Conservation (phyloP, 1,140 invertebrate species). For the Ectropis grisescens region DNA sequence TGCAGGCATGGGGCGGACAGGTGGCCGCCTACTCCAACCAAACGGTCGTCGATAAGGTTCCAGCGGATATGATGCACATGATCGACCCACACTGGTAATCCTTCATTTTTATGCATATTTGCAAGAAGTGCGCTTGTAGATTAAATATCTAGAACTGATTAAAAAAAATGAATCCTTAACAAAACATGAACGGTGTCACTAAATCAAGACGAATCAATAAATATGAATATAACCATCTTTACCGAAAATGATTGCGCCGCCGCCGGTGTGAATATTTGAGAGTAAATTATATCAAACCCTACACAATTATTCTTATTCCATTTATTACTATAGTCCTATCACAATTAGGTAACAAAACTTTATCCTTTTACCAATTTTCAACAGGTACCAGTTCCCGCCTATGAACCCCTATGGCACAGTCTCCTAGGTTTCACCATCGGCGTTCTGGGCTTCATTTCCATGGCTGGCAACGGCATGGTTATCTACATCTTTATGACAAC, state of each 20-base stretch:
- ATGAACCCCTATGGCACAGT: slow-evolving; percentile 77
- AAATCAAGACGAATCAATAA: too few species aligned
- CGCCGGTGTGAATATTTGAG: too few species aligned
- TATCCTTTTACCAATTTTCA: slow-evolving; percentile 4
- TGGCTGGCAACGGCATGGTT: slow-evolving; percentile 87
- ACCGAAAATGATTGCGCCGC: too few species aligned
- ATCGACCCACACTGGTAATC: slow-evolving; percentile 73
- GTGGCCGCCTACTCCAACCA: slow-evolving; percentile 59
- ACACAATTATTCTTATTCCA: too few species aligned
- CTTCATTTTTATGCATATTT: background rate
- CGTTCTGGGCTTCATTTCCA: slow-evolving; percentile 74
- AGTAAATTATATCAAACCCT: too few species aligned
- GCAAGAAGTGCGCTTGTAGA: too few species aligned
- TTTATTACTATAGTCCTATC: too few species aligned
- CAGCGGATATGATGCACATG: slow-evolving; percentile 73
- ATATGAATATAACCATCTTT: too few species aligned
- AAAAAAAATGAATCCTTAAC: too few species aligned
- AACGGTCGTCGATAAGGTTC: slow-evolving; percentile 69
- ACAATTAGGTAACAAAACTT: too few species aligned
- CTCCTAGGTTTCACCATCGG: slow-evolving; percentile 75
- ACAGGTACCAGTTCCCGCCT: slow-evolving; percentile 75
- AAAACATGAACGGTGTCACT: too few species aligned
- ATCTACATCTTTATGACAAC: slow-evolving; percentile 83
- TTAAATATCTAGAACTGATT: too few species aligned
- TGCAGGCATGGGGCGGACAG: slow-evolving; percentile 60